Base-by-base conservation (phyloP, 2,888 invertebrate species). In the Megastigmus dorsalis region DNA sequence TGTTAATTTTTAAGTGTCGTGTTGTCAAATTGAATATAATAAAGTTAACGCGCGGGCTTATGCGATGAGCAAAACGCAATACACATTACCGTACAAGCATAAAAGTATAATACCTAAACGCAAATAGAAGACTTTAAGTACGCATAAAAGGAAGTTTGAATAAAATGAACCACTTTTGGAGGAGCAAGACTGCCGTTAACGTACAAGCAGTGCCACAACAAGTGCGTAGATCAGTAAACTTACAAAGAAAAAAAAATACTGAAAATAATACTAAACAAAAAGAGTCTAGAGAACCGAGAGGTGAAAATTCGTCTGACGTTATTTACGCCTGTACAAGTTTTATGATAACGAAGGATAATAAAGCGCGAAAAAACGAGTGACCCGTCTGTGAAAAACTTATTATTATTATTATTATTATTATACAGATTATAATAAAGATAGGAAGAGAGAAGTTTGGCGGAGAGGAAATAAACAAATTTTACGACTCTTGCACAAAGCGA, bases 401-500 rank as follows among this genome's bases (percentile, higher is more conserved):
- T 26, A 54, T 45, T 23, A 18, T 28, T n/a, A n/a, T n/a, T n/a
- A n/a, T n/a, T n/a, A n/a, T 7, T 15, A 9, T 36, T 50, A 38
- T 20, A 57, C 36, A 43, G 41, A 70, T 20, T 38, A 48, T 7
- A 28, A 23, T 50, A 26, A 23, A 23, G 50, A 26, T 5, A n/a
- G 36, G 30, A 30, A 5, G 28, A 54, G 2, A 43, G 28, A 45
- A 20, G 20, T 30, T 52, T 6, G n/a, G 30, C 33, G 23, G n/a
- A 20, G n/a, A 30, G 6, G 9, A 48, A 41, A 63, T 15, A n/a
- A 57, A 59, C 4, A 62, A 62, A 62, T 43, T 18, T 48, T 60
- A 13, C 59, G 60, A 73, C 68, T 68, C 69, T 62, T 70, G 73
- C 73, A 74, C 76, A 76, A 76, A 76, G 66, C 74, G 73, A 69